Percentiles rank a stretch among this genome's conserved stretches.
These are phyloP conservation scores for Fundulus diaphanus DNA, from an alignment of 2,797 vertebrate genomes.

Conservation along the genomic window DNA sequence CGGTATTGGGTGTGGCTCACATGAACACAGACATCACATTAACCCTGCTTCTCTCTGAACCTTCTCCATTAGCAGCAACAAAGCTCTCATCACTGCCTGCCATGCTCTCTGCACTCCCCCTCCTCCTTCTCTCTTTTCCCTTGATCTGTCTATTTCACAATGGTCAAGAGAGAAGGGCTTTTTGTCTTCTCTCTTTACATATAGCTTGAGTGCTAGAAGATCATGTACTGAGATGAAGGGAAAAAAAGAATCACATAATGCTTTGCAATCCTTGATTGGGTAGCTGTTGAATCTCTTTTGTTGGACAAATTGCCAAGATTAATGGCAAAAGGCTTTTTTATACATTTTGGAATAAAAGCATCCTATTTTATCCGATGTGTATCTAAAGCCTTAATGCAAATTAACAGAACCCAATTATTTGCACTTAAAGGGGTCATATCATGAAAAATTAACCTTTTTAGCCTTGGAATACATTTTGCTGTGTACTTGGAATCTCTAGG, in stretches of 20 bases:
- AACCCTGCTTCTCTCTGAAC: conserved; percentile 53
- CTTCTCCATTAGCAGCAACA: conserved; percentile 38
- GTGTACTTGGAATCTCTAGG: no score
- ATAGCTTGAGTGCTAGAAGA: conserved; percentile 36
- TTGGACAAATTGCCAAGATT: not conserved
- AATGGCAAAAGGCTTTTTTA: not conserved
- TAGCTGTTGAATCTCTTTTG: conserved; percentile 37
- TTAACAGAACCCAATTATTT: not conserved
- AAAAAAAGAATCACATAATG: conserved; percentile 41
- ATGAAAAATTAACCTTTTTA: no score
- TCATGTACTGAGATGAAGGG: conserved; percentile 6
- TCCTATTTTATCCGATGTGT: not conserved
- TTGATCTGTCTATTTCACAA: conserved; percentile 53
- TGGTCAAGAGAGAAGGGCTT: conserved; percentile 26
- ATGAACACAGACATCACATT: conserved; percentile 56
- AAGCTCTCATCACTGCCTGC: conserved; percentile 2
- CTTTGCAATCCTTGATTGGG: conserved; percentile 18
- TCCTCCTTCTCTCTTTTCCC: conserved; percentile 1
- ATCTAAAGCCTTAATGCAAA: not conserved
- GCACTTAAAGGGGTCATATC: no score
- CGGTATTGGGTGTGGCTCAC: conserved; percentile 28
- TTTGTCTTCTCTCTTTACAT: conserved; percentile 42
- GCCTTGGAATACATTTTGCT: no score
- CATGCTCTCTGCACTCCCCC: not conserved
- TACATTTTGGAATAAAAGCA: not conserved